Evolutionary conservation across 2,888 invertebrate genomes (phyloP).

Genomic region (Stegana nigrithorax): DNA sequence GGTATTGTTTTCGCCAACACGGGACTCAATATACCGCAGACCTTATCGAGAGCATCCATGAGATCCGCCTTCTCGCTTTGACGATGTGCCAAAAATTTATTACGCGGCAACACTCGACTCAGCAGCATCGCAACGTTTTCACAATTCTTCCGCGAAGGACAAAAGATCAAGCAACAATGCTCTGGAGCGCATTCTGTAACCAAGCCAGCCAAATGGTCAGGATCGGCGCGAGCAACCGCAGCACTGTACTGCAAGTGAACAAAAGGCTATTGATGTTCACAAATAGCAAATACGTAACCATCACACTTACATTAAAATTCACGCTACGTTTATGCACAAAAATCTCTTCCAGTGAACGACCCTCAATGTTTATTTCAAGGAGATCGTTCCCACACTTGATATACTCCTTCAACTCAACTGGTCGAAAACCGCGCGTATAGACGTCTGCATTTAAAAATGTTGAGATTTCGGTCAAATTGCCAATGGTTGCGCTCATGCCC

Average conservation of each 20-base stretch:
- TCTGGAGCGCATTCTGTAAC: constrained; percentile 84
- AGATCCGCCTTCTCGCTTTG: constrained; percentile 73
- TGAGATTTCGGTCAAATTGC: constrained; percentile 86
- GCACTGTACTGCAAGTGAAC: constrained; percentile 73
- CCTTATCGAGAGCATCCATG: constrained; percentile 75
- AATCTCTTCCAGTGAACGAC: constrained; percentile 70
- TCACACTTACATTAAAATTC: constrained; percentile 66
- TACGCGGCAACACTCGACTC: constrained; percentile 73
- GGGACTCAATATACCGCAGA: constrained; percentile 75
- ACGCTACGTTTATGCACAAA: constrained; percentile 70
- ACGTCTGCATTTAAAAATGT: constrained; percentile 84
- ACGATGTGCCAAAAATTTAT: constrained; percentile 72
- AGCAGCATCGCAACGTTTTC: constrained; percentile 88
- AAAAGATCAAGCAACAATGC: constrained; percentile 89
- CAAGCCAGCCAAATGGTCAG: constrained; percentile 83
- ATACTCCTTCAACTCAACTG: constrained; percentile 86
- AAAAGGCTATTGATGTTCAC: constrained; percentile 8
- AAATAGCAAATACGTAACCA: not conserved
- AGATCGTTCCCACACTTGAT: constrained; percentile 78
- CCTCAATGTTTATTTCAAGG: constrained; percentile 71
- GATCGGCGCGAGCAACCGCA: constrained; percentile 75
- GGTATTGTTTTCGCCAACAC: constrained; percentile 77
- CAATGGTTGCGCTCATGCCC: constrained; percentile 98
- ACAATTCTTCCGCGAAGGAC: constrained; percentile 91
- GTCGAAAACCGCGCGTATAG: constrained; percentile 88